phyloP scores from a whole-genome alignment of 53 echinoderm and acorn worm species.

The Patiria pectinifera region DNA sequence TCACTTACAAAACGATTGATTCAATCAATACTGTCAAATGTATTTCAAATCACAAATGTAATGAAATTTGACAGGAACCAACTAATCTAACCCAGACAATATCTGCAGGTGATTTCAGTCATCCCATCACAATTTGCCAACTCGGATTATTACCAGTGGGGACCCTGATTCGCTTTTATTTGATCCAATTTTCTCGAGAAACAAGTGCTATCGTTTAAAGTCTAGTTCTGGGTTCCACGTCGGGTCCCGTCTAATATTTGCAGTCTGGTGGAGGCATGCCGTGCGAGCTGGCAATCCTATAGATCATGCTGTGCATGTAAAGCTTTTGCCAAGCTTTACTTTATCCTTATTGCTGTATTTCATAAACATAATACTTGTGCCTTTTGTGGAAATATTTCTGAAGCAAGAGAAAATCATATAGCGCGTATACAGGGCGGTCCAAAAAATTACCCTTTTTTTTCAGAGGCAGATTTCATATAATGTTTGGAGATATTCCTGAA shows the following conservation, averaged over 20 bases:
- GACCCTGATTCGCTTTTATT: conserved; percentile 15
- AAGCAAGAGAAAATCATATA: too few relatives aligned
- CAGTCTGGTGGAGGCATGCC: background rate
- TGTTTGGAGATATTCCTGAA: too few relatives aligned
- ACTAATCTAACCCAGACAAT: background rate
- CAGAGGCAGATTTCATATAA: too few relatives aligned
- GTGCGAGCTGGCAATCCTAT: background rate
- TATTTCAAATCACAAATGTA: background rate
- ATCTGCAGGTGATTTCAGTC: conserved; percentile 40
- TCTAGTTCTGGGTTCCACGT: background rate
- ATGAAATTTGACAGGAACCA: background rate
- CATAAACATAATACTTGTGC: too few relatives aligned
- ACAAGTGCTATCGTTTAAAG: background rate
- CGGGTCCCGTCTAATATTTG: background rate
- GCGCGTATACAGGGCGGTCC: too few relatives aligned
- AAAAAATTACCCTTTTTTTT: too few relatives aligned
- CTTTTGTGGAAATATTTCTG: too few relatives aligned
- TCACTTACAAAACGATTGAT: too few relatives aligned
- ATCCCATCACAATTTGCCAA: conserved; percentile 49
- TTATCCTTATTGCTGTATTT: background rate
- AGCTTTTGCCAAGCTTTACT: background rate
- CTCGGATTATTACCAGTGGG: conserved; percentile 36
- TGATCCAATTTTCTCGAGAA: conserved; percentile 33
- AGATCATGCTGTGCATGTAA: background rate
- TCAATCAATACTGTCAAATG: too few relatives aligned